Base-by-base conservation (phyloP, 2,797 vertebrate species). In the Aulostomus chinensis region DNA sequence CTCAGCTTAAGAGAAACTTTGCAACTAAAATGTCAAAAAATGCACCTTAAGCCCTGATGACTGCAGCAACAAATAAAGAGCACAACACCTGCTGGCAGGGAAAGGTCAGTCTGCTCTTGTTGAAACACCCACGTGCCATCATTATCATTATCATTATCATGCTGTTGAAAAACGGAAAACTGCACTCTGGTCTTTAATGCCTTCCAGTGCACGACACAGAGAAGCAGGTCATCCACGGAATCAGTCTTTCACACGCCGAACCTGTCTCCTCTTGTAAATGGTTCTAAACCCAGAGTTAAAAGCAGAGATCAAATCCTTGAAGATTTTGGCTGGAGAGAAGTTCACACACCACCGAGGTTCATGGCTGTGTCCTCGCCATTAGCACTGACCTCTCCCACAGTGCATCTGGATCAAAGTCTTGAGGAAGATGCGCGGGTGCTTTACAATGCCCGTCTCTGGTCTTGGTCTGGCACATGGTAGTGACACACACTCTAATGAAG, bases 231-330 rank as follows among this genome's bases (percentile, higher is more conserved):
- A 47, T 17, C 12, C 4, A 40, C 12, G 1, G 28, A 32, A 36
- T 67, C 26, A 64, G 35, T 39, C 22, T 56, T 63, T 63, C 41
- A 56, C 43, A 40, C 55, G 40, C 43, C 52, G 31, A 41, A 33
- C 53, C 6, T 31, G 29, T 37, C 30, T 47, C 12, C 11, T 4
- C 11, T 37, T 28, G 36, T 14, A 22, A 39, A 36, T 46, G n/a
- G 33, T 24, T 9, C 17, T 11, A 43, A 28, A 38, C 59, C n/a
- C 37, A 46, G 32, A 25, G 35, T 51, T 40, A 9, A 56, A 31
- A 43, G 16, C 21, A 14, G 20, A 20, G 9, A 49, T 50, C 41
- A 43, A 48, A 49, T 25, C 15, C 9, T 49, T 2, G 21, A 15
- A 25, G 24, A 63, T 58, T 9, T 51, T 12, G 48, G 58, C 46